Base-by-base conservation (phyloP, 2,113 vertebrate genomes). In the Xiphorhynchus elegans region DNA sequence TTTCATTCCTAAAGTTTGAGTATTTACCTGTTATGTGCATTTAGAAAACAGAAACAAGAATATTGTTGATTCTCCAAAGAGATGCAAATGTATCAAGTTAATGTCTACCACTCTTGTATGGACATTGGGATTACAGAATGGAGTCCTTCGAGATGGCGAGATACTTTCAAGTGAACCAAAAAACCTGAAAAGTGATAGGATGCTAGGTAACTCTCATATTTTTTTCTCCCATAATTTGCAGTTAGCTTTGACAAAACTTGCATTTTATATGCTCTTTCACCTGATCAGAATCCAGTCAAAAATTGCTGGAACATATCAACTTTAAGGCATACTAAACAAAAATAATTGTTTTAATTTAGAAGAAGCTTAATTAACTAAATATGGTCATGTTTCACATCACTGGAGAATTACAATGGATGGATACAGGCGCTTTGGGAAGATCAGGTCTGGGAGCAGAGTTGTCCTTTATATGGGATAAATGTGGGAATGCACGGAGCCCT, bases 161-260 rank as follows among this genome's bases (percentile, higher is more conserved):
- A 37, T 60, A 46, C 9, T 69, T 74, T 7, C 26, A 79, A 79
- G 12, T 18, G 10, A 60, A 60, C 3, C 55, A 66, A 64, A 74
- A 68, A 5, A 0, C 0, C 13, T 37, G 10, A 77, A 21, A 73
- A 23, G 0, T 7, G 0, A 18, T 12, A 28, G 5, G 40, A 89
- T 75, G 84, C n/a, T 62, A 67, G 40, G 14, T 28, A 31, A 42
- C 0, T 17, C 4, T 9, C 4, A 25, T 11, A 2, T 20, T 53
- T 49, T 49, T 31, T 40, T 4, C 7, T 28, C 7, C 12, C 15
- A 13, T 11, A 68, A n/a, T 15, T 72, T 72, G 6, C 8, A 35
- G 5, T 7, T 55, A 55, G 9, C 84, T 77, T 81, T 82, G 49
- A 39, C 5, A 68, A 76, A 84, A 52, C 7, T 62, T 55, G 3